Evolutionary conservation across 2,113 vertebrate species (phyloP), one percentile per base, ranked within the genome.

Genomic region (Pygoscelis antarcticus): DNA sequence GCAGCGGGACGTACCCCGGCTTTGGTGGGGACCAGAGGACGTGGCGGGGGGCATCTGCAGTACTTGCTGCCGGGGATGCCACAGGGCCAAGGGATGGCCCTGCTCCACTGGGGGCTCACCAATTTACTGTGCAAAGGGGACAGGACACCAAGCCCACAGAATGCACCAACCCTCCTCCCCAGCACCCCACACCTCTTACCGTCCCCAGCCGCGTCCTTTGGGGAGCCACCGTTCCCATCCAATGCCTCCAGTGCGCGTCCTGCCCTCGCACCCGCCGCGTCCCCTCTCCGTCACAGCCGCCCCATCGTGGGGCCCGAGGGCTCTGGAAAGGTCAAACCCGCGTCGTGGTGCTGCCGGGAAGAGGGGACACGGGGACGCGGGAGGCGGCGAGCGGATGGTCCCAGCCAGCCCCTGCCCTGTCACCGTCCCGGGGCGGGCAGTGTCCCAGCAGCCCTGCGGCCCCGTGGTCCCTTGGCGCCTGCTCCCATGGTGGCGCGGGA

Each of bases 1-100:
- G 22, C 29, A 25, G 66, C 0, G 12, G 52, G 71, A 64, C 1
- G 1, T 22, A 8, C 5, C 15, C 44, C 0, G 0, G 66, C 34
- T 25, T 66, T 0, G 4, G 9, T 3, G 27, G 42, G 52, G 18
- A 57, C 71, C 2, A 0, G 8, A 42, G 55, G 44, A 46, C 3
- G 0, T 1, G 16, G 10, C 2, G 1, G 9, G 19, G 40, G 21
- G 5, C 47, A 64, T 8, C 26, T 16, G 22, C 55, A n/a, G 34
- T 1, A 13, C 42, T 22, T 5, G 21, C 21, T 52, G 44, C 27
- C 1, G 1, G 29, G 51, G 26, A 11, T 51, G 38, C 70, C 8
- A 0, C 9, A 16, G 47, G 26, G 70, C 21, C 1, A 3, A 34
- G 0, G 6, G 38, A 6, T 34, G 47, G 16, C 40, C 47, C 52